These are phyloP conservation scores for Melanostoma mellinum DNA, from an alignment of 2,888 invertebrate species.

Conservation along the genomic window DNA sequence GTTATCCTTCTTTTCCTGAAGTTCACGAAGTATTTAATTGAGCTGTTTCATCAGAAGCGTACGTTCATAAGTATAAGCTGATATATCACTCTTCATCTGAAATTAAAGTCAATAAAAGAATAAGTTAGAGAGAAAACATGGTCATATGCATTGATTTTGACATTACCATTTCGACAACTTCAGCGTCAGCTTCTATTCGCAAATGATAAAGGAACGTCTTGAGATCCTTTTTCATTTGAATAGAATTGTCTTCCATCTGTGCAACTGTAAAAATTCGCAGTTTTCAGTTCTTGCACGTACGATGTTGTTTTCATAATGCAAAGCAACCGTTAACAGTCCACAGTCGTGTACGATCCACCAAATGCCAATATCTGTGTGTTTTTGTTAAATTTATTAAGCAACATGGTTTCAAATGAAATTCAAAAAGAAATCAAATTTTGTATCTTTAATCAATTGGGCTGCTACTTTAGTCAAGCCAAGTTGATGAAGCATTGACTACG, in stretches of 20 bases:
- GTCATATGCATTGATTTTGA: constrained; percentile 56
- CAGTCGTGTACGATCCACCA: constrained; percentile 99
- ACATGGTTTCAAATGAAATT: constrained; percentile 21
- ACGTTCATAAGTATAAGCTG: constrained; percentile 99
- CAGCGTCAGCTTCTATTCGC: constrained; percentile 97
- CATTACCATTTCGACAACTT: constrained; percentile 98
- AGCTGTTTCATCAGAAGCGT: constrained; percentile 99
- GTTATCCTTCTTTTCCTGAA: constrained; percentile 94
- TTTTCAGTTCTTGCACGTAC: constrained; percentile 99
- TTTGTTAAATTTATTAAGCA: neutral
- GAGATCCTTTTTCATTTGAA: constrained; percentile 99
- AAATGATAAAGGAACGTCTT: constrained; percentile 99
- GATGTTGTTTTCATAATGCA: constrained; percentile 97
- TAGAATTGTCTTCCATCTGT: constrained; percentile 99
- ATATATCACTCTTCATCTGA: constrained; percentile 98
- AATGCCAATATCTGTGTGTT: constrained; percentile 96
- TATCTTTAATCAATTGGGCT: too few relatives aligned
- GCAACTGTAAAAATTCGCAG: constrained; percentile 99
- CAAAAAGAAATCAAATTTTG: constrained; percentile 40
- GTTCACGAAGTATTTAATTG: constrained; percentile 96
- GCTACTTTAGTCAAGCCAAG: too few relatives aligned
- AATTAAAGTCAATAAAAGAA: constrained; percentile 14
- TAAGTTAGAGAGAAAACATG: neutral
- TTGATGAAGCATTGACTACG: too few relatives aligned
- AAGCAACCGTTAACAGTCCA: constrained; percentile 97